Conservation (phyloP, 2,113 vertebrate genomes). For the Trinectes maculatus region DNA sequence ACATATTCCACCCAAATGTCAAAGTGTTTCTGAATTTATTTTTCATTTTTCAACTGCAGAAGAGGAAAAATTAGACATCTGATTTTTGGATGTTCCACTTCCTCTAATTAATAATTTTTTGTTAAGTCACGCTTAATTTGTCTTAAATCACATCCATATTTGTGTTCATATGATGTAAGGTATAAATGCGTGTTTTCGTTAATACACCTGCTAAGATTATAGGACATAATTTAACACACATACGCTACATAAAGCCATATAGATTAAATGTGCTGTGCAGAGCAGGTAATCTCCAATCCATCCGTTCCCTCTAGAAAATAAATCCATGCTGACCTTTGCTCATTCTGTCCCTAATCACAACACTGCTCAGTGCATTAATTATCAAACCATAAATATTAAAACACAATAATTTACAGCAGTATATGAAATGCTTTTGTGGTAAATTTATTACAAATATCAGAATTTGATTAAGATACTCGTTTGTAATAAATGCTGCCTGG, state of each 20-base stretch:
- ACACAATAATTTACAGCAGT: slow-evolving; percentile 9
- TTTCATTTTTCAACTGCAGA: not conserved
- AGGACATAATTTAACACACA: not conserved
- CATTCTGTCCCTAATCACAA: slow-evolving; percentile 33
- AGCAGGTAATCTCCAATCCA: slow-evolving; percentile 66
- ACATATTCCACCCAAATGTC: slow-evolving; percentile 24
- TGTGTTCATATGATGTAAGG: not conserved
- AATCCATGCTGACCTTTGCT: slow-evolving; percentile 62
- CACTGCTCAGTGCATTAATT: slow-evolving; percentile 36
- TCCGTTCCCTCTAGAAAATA: slow-evolving; percentile 49
- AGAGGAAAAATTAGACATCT: slow-evolving; percentile 6
- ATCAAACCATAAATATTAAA: slow-evolving; percentile 28
- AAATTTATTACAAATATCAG: not conserved
- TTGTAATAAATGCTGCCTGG: not conserved
- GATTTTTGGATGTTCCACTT: not conserved
- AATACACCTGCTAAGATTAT: not conserved
- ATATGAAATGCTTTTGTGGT: not conserved
- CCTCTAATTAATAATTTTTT: slow-evolving; percentile 14
- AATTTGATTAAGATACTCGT: not conserved
- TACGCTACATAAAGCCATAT: slow-evolving; percentile 23
- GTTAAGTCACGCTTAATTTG: not conserved
- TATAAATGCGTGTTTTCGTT: slow-evolving; percentile 3
- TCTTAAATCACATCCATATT: slow-evolving; percentile 5
- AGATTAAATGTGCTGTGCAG: slow-evolving; percentile 59
- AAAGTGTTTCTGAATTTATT: slow-evolving; percentile 21